Evolutionary conservation across 1,140 invertebrate genomes (phyloP), one percentile per base, ranked within the genome.

Genomic region (Ips typographus): DNA sequence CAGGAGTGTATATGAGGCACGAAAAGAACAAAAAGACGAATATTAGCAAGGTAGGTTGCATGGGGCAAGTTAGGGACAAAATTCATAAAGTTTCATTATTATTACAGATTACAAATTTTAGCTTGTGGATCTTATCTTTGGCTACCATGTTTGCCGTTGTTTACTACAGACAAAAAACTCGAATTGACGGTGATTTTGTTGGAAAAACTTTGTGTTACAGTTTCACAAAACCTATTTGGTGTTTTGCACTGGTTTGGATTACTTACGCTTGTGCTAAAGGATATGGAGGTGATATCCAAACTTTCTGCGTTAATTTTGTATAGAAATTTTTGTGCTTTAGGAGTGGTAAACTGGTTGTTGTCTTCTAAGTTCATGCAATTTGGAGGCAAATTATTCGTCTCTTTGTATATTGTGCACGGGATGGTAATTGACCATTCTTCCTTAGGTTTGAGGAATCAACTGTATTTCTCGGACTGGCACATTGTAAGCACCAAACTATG

Each of bases 1-100:
- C 71, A 22, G 75, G 62, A 37, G 40, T 71, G 8, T 73, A 72
- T 58, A 59, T 74, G 55, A 57, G 70, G 40, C 65, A 70, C 43
- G 39, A 53, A 40, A 71, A 52, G 55, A 59, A 65, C 47, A 71
- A 73, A 43, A 49, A 43, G 5, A 69, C 67, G 39, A 36, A 56
- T 41, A 74, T 74, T 55, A 53, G 47, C 38, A 66, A 59, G 53
- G 67, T 76, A 56, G 60, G 55, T 67, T 59, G 8, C 37, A 6
- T n/a, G 2, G 1, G 6, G n/a, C 41, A 37, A 40, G 3, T 55
- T 37, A 8, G 6, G 5, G 36, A 40, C 40, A 40, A 4, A 4
- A 40, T 39, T 40, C 1, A 2, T 40, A 58, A 7, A 22, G 22
- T 37, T 58, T 7, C 7, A 55, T 3, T 59, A 40, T 7, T 3